Conservation (phyloP, 2,113 vertebrate species). For the Morone chrysops region DNA sequence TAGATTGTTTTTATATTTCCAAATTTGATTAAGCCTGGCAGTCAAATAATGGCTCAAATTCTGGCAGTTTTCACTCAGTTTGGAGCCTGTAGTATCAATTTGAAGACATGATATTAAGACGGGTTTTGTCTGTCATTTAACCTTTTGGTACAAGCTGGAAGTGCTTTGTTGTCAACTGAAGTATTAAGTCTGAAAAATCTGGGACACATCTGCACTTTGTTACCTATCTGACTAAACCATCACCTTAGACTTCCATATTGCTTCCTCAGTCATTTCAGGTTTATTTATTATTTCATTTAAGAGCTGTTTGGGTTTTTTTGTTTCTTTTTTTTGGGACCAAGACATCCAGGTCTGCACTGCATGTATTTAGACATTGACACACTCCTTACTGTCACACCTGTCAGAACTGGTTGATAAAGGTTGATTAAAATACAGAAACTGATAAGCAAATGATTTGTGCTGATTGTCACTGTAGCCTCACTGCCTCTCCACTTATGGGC, state of each 20-base stretch:
- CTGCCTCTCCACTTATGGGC: not conserved
- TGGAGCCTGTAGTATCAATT: not conserved
- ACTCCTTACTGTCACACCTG: not conserved
- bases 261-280: slow-evolving; percentile 5
- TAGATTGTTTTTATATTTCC: not conserved
- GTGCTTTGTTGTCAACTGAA: not conserved
- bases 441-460: not conserved
- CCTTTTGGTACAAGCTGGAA: not conserved
- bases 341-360: not conserved
- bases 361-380: not conserved
- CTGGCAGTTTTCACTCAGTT: not conserved
- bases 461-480: not conserved
- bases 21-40: not conserved
- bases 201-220: not conserved
- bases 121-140: not conserved
- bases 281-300: not conserved
- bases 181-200: slow-evolving; percentile 10
- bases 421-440: slow-evolving; percentile 33
- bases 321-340: slow-evolving; percentile 3
- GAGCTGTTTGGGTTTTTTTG: not conserved
- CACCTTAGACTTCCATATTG: not conserved
- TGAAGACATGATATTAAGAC: not conserved
- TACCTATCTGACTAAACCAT: not conserved
- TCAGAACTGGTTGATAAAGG: slow-evolving; percentile 34
- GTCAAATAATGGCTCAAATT: not conserved